Evolutionary conservation across 2,113 vertebrate species (phyloP).

Genomic region (Melanerpes formicivorus): DNA sequence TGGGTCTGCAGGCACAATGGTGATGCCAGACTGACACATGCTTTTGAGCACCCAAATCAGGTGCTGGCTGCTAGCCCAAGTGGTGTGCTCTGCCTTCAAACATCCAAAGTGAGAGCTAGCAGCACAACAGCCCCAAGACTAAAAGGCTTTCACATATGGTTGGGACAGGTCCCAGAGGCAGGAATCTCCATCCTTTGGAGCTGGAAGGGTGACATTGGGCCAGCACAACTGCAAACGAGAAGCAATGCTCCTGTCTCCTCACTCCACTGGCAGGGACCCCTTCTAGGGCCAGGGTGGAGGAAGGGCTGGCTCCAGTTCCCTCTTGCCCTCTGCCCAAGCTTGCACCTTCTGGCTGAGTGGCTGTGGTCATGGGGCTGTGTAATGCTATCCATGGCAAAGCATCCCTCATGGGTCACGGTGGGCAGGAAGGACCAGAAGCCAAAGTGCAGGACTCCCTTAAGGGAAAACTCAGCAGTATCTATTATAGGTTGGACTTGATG

Average conservation of each 20-base stretch:
- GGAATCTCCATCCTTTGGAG: not conserved
- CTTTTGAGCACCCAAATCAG: fast-evolving
- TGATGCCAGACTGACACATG: not conserved
- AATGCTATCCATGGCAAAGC: not conserved
- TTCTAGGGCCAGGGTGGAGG: not conserved
- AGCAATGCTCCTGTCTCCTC: not conserved
- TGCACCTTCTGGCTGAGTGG: not conserved
- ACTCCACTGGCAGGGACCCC: not conserved
- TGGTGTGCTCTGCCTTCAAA: not conserved
- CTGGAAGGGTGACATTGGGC: fast-evolving
- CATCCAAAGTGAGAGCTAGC: not conserved
- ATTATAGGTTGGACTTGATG: too few species aligned
- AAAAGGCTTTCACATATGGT: fast-evolving
- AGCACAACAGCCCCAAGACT: not conserved
- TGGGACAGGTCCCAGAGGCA: not conserved
- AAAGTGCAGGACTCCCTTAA: not conserved
- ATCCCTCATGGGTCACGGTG: not conserved
- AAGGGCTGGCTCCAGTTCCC: not conserved
- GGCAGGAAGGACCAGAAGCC: not conserved
- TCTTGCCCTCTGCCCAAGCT: not conserved
- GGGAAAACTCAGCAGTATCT: not conserved
- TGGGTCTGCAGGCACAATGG: not conserved
- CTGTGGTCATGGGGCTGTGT: not conserved
- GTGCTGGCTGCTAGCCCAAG: not conserved
- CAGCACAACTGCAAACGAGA: not conserved